Evolutionary conservation across 2,888 invertebrate genomes (phyloP).

Genomic region (Hydrotaea diabolus): DNA sequence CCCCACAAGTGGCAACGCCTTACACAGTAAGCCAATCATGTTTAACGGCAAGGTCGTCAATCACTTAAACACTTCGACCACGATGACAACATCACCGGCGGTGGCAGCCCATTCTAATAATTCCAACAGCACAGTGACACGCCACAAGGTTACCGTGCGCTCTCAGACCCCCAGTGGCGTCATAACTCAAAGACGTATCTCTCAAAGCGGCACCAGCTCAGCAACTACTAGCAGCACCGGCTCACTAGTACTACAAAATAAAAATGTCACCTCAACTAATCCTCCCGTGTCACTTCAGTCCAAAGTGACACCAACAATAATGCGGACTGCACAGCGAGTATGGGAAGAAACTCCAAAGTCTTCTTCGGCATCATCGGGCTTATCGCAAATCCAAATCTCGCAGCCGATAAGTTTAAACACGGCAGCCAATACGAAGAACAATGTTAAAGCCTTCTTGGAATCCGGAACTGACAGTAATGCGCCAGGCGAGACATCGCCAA

Average conservation of each 20-base stretch:
- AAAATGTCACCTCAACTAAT: conserved; percentile 2
- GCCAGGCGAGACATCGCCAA: background rate
- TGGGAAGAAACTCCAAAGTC: background rate
- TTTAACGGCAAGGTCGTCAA: background rate
- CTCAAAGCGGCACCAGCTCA: background rate
- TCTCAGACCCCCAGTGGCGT: background rate
- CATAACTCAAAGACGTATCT: background rate
- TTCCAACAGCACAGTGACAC: background rate
- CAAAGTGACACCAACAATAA: background rate
- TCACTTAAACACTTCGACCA: background rate
- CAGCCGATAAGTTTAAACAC: conserved; percentile 18
- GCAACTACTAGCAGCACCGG: background rate
- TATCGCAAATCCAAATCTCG: conserved; percentile 27
- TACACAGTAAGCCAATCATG: background rate
- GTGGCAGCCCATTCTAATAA: background rate
- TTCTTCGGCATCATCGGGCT: background rate
- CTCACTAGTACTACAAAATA: background rate
- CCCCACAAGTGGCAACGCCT: background rate
- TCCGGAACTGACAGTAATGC: background rate
- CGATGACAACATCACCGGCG: background rate
- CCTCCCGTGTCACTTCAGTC: background rate
- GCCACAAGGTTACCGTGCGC: background rate
- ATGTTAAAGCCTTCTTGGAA: background rate
- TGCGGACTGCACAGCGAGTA: background rate
- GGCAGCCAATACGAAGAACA: background rate